Percentiles rank a stretch among this genome's conserved stretches.
Evolutionary conservation across 2,888 invertebrate species (phyloP).

Genomic region (Stenurella melanura): DNA sequence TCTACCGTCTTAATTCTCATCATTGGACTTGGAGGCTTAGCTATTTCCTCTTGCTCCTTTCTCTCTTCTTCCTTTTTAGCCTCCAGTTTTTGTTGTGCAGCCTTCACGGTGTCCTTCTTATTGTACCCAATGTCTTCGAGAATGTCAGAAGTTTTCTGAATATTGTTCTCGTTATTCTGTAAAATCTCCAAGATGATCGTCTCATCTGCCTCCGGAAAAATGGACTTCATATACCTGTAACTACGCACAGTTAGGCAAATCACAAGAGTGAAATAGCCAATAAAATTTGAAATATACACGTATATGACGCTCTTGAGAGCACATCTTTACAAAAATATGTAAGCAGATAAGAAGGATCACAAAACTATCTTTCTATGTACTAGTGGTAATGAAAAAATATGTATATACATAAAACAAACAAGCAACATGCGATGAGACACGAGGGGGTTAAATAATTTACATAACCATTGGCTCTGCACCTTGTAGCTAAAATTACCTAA

Average conservation of each 20-base stretch:
- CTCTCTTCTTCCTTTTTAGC: slow-evolving; percentile 67
- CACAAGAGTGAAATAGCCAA: neutral
- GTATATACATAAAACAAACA: slow-evolving; percentile 23
- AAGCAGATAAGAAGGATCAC: neutral
- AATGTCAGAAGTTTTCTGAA: slow-evolving; percentile 90
- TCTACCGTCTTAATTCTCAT: slow-evolving; percentile 81
- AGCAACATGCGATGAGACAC: slow-evolving; percentile 44
- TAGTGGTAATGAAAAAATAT: neutral
- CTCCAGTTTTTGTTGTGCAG: slow-evolving; percentile 73
- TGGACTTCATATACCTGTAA: slow-evolving; percentile 90
- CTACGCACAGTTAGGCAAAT: slow-evolving; percentile 46
- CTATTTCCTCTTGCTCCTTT: slow-evolving; percentile 52
- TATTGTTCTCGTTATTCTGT: slow-evolving; percentile 92
- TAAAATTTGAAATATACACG: neutral
- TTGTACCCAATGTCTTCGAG: slow-evolving; percentile 87
- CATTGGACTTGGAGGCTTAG: slow-evolving; percentile 72
- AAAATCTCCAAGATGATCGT: slow-evolving; percentile 88
- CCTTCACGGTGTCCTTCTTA: slow-evolving; percentile 82
- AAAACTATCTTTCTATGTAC: neutral
- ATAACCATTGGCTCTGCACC: slow-evolving; percentile 17
- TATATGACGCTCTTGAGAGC: neutral
- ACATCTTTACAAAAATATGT: neutral
- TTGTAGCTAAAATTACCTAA: slow-evolving; percentile 10
- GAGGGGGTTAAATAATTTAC: slow-evolving; percentile 33
- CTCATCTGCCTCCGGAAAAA: slow-evolving; percentile 93